These are phyloP conservation scores for Tupaia chinensis DNA, from an alignment of 2,113 vertebrate species.

Conservation along the genomic window DNA sequence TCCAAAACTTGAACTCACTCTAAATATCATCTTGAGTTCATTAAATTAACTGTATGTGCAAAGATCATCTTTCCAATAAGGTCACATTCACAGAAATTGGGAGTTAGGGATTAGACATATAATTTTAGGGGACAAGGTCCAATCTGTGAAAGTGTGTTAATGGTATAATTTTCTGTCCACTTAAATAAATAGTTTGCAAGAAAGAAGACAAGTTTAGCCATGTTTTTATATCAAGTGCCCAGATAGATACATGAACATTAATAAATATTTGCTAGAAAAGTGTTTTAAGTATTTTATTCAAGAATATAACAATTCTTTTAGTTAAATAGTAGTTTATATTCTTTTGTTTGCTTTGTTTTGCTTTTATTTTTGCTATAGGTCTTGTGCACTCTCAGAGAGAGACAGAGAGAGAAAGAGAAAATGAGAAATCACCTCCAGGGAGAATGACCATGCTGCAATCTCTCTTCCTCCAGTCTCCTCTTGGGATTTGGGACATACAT, in stretches of 20 bases:
- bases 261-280: neutral
- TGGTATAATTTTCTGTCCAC: neutral
- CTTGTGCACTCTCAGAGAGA: no score
- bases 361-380: no score
- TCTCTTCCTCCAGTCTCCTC: no score
- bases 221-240: neutral
- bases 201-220: neutral
- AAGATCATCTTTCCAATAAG: neutral
- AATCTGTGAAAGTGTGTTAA: neutral
- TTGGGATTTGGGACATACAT: no score
- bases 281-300: neutral
- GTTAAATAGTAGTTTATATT: neutral
- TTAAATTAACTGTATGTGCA: neutral
- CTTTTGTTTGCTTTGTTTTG: no score
- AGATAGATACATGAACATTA: neutral
- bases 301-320: neutral
- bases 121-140: neutral
- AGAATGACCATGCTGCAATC: no score
- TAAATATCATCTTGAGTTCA: neutral
- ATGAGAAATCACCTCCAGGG: no score
- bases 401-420: no score
- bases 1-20: neutral
- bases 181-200: neutral
- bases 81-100: neutral
- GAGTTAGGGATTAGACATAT: neutral